Evolutionary conservation across 2,888 invertebrate genomes (phyloP), one percentile per base, ranked within the genome.

Genomic region (Adela reaumurella): DNA sequence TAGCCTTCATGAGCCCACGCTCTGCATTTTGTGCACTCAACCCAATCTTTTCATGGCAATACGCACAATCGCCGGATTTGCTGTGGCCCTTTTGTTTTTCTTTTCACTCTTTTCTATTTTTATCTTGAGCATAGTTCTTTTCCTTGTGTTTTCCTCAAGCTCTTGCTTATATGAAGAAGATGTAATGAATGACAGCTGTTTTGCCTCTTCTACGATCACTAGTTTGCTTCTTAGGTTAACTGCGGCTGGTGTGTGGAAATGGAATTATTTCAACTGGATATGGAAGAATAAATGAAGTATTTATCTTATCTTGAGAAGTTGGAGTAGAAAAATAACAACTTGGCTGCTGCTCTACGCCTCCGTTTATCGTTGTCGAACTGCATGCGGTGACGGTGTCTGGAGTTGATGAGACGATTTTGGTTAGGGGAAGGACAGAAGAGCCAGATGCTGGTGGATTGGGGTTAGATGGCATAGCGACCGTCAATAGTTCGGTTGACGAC

Each of bases 21-120:
- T 16, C 14, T 20, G 24, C 45, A 45, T 8, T 8, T 5, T 10
- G 16, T 45, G 16, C 45, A 45, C 19, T 24, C 19, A 6, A 45
- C 45, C 45, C 45, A 45, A 11, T 17, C 45, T 14, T 28, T 20
- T 46, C 44, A 3, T 18, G 17, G 14, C 44, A 44, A 44, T 44
- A 44, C 17, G 19, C 19, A 44, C 44, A 44, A 18, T 19, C 19
- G 19, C 19, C 44, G 19, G 24, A 4, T 6, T 24, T 24, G 24
- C 24, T 24, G 5, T 4, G 8, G 8, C 24, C 8, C 8, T 24
- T 24, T 24, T 4, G 4, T 42, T 42, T 14, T 42, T 42, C 4
- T 4, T 42, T 11, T 42, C 14, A 14, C 16, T 42, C 3, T 42
- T 42, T 42, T 42, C 42, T 6, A 17, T 42, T 42, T 42, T 42